phyloP scores from a whole-genome alignment of 2,113 vertebrate genomes.

The Eublepharis macularius region DNA sequence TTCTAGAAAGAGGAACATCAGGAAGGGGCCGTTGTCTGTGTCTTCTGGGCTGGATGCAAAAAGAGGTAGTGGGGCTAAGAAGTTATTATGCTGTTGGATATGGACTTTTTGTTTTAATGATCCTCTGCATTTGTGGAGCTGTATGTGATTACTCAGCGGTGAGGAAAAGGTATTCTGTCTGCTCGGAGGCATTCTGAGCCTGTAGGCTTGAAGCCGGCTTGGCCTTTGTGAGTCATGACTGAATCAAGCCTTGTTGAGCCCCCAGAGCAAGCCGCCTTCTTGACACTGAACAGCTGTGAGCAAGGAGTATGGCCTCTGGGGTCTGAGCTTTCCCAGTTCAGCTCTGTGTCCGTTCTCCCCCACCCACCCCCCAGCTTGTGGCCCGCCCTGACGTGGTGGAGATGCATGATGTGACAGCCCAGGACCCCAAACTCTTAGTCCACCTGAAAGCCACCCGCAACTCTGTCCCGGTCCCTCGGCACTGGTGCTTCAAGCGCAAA shows the following conservation, averaged over 20 bases:
- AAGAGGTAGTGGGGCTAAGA: neutral
- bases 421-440: constrained; percentile 92
- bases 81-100: neutral
- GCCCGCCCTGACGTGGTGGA: constrained; percentile 92
- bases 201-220: neutral
- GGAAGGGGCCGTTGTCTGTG: neutral
- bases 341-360: too few species aligned
- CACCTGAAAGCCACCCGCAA: constrained; percentile 93
- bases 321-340: too few species aligned
- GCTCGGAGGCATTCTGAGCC: neutral
- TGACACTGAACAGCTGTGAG: neutral
- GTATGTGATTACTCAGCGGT: neutral
- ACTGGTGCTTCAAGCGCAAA: constrained; percentile 84
- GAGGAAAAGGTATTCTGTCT: neutral
- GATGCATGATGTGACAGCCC: constrained; percentile 93
- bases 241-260: neutral
- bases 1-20: neutral
- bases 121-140: too few species aligned
- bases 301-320: neutral
- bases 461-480: constrained; percentile 88
- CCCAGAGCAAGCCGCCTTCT: neutral
- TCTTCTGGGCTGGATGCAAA: neutral
- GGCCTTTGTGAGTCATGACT: neutral
- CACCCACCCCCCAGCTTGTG: constrained; percentile 77
- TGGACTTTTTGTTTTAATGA: neutral